Evolutionary conservation across 2,113 vertebrate species (phyloP).

Genomic region (Microcebus jonahi): DNA sequence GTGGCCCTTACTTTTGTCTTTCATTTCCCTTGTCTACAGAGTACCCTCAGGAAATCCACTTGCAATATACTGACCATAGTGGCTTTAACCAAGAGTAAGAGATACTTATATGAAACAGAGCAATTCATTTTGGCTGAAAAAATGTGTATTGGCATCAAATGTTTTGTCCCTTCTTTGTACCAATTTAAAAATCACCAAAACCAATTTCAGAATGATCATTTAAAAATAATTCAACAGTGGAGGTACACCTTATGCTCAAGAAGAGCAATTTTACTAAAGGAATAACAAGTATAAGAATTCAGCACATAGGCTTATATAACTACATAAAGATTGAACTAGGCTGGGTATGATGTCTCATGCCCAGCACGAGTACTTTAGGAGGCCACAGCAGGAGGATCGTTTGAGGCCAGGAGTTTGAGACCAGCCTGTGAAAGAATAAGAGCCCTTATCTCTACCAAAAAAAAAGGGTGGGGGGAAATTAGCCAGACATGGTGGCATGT

Average conservation of each 20-base stretch:
- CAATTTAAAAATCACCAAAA: neutral
- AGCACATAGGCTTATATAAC: neutral
- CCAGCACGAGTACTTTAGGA: too few relatives aligned
- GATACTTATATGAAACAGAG: neutral
- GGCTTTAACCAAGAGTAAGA: neutral
- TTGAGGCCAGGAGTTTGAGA: too few relatives aligned
- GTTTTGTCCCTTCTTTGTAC: neutral
- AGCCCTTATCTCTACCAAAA: too few relatives aligned
- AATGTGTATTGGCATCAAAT: neutral
- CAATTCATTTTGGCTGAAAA: neutral
- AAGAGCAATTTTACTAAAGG: neutral
- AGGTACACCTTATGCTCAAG: neutral
- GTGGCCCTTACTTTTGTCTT: neutral
- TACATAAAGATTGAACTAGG: neutral
- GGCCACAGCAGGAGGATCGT: too few relatives aligned
- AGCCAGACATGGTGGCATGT: too few relatives aligned
- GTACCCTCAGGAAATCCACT: neutral
- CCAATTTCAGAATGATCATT: neutral
- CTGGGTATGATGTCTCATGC: too few relatives aligned
- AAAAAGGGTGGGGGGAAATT: too few relatives aligned
- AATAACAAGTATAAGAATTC: neutral
- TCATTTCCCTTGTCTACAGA: neutral
- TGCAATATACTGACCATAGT: neutral
- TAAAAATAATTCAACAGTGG: neutral
- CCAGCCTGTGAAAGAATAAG: too few relatives aligned